Percentiles rank a stretch among this genome's conserved stretches.
These are phyloP conservation scores for Chaetorhynchus papuensis DNA, from an alignment of 2,113 vertebrate species.

Conservation along the genomic window DNA sequence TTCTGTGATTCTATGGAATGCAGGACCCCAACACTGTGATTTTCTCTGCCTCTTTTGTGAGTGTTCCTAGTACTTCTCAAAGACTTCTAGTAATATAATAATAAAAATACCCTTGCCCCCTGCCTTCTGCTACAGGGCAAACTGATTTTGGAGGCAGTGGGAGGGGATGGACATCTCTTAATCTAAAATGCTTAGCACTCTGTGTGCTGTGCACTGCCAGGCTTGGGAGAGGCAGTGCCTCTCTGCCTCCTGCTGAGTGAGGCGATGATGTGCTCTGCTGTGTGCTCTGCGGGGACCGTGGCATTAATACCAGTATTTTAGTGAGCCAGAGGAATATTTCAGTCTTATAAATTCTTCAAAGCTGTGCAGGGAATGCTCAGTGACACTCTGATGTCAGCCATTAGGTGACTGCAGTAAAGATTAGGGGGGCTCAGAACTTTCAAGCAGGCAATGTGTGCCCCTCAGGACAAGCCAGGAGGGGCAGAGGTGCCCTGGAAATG, in stretches of 20 bases:
- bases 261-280: fast-evolving
- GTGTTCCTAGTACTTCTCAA: neutral
- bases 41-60: neutral
- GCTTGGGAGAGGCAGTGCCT: neutral
- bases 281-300: neutral
- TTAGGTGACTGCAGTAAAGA: neutral
- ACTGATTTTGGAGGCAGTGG: neutral
- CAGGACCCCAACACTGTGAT: neutral
- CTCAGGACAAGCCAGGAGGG: neutral
- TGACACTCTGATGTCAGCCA: fast-evolving
- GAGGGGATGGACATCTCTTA: neutral
- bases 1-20: neutral
- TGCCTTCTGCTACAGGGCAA: neutral
- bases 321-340: neutral
- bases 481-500: neutral
- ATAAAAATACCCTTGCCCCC: neutral
- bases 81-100: neutral
- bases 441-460: fast-evolving
- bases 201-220: neutral
- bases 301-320: neutral
- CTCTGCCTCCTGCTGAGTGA: neutral
- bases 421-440: neutral
- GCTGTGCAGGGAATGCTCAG: neutral
- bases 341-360: neutral
- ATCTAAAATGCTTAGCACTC: neutral